These are phyloP conservation scores for Nyctereutes procyonoides DNA, from an alignment of 2,113 vertebrate genomes.

Conservation along the genomic window DNA sequence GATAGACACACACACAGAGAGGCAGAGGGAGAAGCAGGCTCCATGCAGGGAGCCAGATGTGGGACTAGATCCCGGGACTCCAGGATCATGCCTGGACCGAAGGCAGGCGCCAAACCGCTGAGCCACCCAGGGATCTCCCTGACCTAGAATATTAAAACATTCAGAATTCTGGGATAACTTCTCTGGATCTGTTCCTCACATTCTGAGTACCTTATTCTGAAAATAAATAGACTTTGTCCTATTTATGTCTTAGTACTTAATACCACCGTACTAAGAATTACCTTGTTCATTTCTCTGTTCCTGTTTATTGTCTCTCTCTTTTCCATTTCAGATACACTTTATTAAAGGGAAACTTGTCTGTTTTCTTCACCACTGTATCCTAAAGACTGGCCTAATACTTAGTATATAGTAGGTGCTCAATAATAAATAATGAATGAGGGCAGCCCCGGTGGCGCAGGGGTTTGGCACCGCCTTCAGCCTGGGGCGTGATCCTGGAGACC, in stretches of 20 bases:
- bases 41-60: too few species aligned
- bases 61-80: too few species aligned
- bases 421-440: not conserved
- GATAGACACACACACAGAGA: too few species aligned
- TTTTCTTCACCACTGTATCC: not conserved
- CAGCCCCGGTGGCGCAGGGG: too few species aligned
- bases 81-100: too few species aligned
- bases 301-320: constrained; percentile 7
- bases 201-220: not conserved
- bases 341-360: not conserved
- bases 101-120: too few species aligned
- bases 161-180: not conserved
- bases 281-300: not conserved
- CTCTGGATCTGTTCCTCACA: not conserved
- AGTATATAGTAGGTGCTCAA: not conserved
- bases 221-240: not conserved
- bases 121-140: not conserved
- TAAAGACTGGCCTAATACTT: not conserved
- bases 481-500: too few species aligned
- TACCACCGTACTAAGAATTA: not conserved
- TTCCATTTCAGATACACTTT: not conserved
- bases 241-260: not conserved
- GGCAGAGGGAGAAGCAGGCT: too few species aligned
- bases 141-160: not conserved
- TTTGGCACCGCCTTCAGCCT: too few species aligned